These are phyloP conservation scores for Pangasius mekongensis DNA, from an alignment of 2,797 vertebrate genomes.

Conservation along the genomic window DNA sequence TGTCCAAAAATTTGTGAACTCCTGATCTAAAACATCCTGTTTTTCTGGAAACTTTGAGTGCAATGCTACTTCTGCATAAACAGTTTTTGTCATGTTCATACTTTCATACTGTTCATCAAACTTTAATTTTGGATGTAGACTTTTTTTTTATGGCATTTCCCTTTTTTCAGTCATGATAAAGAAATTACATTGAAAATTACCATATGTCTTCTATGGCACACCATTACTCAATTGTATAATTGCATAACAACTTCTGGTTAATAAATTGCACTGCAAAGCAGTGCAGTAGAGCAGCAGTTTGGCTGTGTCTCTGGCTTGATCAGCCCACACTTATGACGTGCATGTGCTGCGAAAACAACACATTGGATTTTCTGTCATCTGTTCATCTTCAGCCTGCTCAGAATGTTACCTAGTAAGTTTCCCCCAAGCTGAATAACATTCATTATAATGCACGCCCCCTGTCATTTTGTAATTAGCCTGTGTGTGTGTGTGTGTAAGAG, in stretches of 20 bases:
- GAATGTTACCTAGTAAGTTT: conserved; percentile 18
- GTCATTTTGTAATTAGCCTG: not conserved
- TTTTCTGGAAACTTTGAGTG: not conserved
- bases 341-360: conserved; percentile 22
- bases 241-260: not conserved
- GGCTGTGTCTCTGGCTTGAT: conserved; percentile 3
- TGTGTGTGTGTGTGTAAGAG: not conserved
- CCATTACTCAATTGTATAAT: not conserved
- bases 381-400: not conserved
- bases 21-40: conserved; percentile 4
- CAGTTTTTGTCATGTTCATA: not conserved
- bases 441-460: not conserved
- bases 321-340: conserved; percentile 5
- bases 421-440: not conserved
- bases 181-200: not conserved
- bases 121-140: not conserved
- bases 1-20: not conserved
- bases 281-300: conserved; percentile 15
- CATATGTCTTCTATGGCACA: not conserved
- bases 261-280: not conserved
- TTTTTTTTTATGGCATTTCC: not conserved
- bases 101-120: not conserved
- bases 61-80: not conserved
- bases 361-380: conserved; percentile 15
- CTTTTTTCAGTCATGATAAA: too few species aligned